A percentile compares a stretch with the other conserved stretches of the same genome.
phyloP scores from a whole-genome alignment of 2,888 invertebrate genomes.

The Colletes collaris region DNA sequence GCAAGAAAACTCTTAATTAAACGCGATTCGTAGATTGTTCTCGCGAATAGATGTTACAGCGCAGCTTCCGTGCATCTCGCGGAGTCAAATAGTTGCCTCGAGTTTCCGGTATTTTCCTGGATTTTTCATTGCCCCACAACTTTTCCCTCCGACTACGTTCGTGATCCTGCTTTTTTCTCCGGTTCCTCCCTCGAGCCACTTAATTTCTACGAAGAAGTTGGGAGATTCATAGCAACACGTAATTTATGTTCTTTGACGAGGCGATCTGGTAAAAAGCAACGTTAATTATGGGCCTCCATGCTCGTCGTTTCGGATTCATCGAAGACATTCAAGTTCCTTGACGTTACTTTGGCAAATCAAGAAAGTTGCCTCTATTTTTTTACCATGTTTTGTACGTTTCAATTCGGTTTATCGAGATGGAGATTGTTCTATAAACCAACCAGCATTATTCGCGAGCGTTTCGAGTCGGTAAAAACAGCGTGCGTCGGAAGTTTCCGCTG shows the following conservation, averaged over 20 bases:
- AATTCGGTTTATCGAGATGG: too few relatives aligned
- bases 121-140: background rate
- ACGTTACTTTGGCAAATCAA: too few relatives aligned
- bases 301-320: background rate
- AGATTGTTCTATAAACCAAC: background rate
- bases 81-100: background rate
- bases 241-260: slow-evolving; percentile 28
- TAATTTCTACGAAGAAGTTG: background rate
- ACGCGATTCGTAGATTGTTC: slow-evolving; percentile 30
- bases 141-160: background rate
- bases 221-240: slow-evolving; percentile 4
- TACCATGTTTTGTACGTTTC: too few relatives aligned
- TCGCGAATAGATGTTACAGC: background rate
- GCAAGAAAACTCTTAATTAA: slow-evolving; percentile 23
- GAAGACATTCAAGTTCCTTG: too few relatives aligned
- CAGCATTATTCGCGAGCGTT: too few relatives aligned
- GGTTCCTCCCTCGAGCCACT: background rate
- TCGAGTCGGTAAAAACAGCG: too few relatives aligned
- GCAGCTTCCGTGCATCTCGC: background rate
- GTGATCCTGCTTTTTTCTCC: background rate
- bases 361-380: too few relatives aligned
- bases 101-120: background rate
- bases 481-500: background rate
- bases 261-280: slow-evolving; percentile 2
- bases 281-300: slow-evolving; percentile 6